phyloP scores from a whole-genome alignment of 2,797 vertebrate species.

The Hafferia zeledoni region DNA sequence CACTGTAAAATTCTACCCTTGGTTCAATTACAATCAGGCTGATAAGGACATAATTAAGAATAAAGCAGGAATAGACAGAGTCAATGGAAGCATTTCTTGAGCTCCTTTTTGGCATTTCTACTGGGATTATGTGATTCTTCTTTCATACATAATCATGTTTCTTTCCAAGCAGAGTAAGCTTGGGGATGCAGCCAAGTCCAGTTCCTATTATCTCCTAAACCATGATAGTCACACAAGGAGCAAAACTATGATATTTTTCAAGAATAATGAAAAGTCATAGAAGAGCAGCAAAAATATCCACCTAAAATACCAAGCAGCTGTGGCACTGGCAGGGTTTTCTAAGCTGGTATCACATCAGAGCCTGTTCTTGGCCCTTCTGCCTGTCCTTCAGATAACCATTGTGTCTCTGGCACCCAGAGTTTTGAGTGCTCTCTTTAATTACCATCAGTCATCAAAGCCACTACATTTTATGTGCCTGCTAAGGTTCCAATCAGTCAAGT shows the following conservation, averaged over 20 bases:
- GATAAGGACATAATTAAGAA: background rate
- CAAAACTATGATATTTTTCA: constrained; percentile 15
- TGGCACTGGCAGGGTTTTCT: background rate
- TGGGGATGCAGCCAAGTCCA: background rate
- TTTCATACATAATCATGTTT: background rate
- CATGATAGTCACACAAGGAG: background rate
- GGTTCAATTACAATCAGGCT: background rate
- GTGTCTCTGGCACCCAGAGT: background rate
- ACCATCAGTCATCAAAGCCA: background rate
- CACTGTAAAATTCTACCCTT: background rate
- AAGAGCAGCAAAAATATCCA: constrained; percentile 1
- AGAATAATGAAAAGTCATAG: constrained; percentile 1
- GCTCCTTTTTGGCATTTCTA: background rate
- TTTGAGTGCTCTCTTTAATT: background rate
- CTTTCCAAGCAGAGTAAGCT: background rate
- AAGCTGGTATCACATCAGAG: background rate
- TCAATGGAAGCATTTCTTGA: background rate
- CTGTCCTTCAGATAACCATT: background rate
- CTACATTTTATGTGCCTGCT: no score
- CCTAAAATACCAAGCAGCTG: constrained; percentile 7
- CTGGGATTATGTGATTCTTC: background rate
- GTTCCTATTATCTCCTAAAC: background rate
- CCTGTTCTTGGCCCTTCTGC: background rate
- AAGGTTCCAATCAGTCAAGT: background rate
- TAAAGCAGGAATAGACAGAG: background rate